Conservation (phyloP, 2,113 vertebrate species). For the Pionites leucogaster region DNA sequence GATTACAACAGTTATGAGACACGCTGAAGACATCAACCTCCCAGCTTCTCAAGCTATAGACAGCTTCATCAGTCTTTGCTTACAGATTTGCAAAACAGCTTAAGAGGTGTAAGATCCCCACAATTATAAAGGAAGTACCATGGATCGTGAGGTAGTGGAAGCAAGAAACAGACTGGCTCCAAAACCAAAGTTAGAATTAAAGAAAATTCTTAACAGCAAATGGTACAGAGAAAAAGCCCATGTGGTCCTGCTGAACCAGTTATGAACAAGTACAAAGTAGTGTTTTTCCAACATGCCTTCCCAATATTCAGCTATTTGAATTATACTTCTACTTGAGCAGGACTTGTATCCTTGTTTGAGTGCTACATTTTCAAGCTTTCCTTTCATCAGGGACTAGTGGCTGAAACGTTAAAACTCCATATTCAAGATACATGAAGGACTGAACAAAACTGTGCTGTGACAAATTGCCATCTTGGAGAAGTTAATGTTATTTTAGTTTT, state of each 20-base stretch:
- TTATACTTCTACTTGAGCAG: not conserved
- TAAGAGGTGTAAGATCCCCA: not conserved
- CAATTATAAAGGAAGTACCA: slow-evolving; percentile 45
- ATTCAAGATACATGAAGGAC: not conserved
- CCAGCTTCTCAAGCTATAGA: not conserved
- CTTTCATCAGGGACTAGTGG: not conserved
- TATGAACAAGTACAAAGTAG: not conserved
- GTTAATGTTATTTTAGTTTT: not conserved
- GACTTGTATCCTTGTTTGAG: not conserved
- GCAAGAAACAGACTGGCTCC: not conserved
- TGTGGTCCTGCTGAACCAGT: not conserved
- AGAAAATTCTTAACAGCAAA: not conserved
- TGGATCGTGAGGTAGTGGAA: not conserved
- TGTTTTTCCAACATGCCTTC: not conserved
- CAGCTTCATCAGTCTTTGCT: not conserved
- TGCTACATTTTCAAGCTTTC: not conserved
- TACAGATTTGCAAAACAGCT: not conserved
- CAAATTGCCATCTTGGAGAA: not conserved
- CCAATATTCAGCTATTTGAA: not conserved
- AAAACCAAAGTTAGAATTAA: not conserved
- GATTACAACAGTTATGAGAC: not conserved
- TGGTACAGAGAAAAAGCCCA: not conserved
- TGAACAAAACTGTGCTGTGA: not conserved
- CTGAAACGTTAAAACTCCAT: not conserved
- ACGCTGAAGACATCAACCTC: not conserved